Base-by-base conservation (phyloP, 2,888 invertebrate genomes). In the Aphidius colemani region DNA sequence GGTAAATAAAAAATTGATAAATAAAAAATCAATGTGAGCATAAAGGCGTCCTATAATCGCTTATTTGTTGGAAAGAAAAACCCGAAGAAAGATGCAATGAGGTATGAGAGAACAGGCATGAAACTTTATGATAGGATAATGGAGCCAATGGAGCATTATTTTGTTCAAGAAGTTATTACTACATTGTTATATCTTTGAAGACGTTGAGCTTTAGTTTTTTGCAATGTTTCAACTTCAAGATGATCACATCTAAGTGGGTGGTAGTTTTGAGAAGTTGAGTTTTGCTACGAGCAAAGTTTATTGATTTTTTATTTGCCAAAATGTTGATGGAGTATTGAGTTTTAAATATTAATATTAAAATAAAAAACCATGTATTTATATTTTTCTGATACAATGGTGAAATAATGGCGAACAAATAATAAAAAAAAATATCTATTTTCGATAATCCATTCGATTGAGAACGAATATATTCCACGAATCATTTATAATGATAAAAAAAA, bases 121-220 rank as follows among this genome's bases (percentile, higher is more conserved):
- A 65, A 68, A 59, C 69, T 78, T 79, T 78, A 79, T 69, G 77
- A 67, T 74, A 72, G 65, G 70, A 71, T 76, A 75, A 76, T 72
- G 72, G 71, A 74, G 67, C 74, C 76, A 69, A 78, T 79, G 78
- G 73, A 71, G 71, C 75, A 73, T 77, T 67, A 73, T 76, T 72
- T 70, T 69, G 73, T 1, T 72, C 71, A 44, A 49, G 72, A 71
- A 78, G 70, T 79, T 75, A 74, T 79, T 79, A 76, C 76, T 72
- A 75, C 73, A 73, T 76, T 73, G 76, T 78, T 78, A 75, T 68
- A 18, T 18, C 13, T 18, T 18, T 18, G 2, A 71, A 66, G 60
- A 58, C 66, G 61, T 63, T 51, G 55, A 50, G 63, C 62, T 55
- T 53, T 61, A 51, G n/a, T n/a, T 63, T 67, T 70, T 66, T 61